Percentiles rank a stretch among this genome's conserved stretches.
These are phyloP conservation scores for Antechinus flavipes DNA, from an alignment of 2,113 vertebrate species.

Conservation along the genomic window DNA sequence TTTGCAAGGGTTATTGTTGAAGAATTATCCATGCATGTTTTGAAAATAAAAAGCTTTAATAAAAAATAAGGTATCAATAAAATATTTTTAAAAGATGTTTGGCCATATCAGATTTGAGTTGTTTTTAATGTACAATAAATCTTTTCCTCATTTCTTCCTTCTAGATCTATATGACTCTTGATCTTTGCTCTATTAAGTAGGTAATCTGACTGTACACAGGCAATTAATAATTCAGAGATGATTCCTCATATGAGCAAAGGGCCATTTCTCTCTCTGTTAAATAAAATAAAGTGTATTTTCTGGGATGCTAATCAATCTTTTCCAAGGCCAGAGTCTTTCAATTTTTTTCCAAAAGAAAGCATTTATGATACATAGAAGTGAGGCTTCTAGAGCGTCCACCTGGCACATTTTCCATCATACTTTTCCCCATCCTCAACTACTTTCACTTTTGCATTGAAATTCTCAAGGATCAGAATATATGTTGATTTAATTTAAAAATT, in stretches of 20 bases:
- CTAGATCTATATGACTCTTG: background rate
- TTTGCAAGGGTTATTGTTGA: too few species aligned
- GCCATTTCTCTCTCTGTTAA: background rate
- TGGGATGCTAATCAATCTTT: background rate
- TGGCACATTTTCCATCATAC: background rate
- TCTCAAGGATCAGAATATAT: background rate
- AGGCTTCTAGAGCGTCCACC: background rate
- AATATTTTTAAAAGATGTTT: background rate
- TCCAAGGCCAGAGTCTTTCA: background rate
- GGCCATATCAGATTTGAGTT: background rate
- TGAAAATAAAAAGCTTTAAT: too few species aligned
- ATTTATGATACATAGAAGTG: background rate
- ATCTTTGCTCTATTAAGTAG: background rate
- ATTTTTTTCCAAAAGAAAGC: background rate
- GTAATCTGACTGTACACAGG: background rate
- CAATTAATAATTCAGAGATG: background rate
- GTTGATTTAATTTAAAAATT: background rate
- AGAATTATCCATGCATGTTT: too few species aligned
- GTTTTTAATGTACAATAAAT: background rate
- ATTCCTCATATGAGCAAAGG: background rate
- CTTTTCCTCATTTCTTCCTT: background rate
- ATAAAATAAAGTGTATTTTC: background rate
- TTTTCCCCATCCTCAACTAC: background rate
- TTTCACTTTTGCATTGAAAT: background rate
- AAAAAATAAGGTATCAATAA: background rate